Base-by-base conservation (phyloP, 30 jellyfish, hydroid and myxozoan species). In the Hydractinia symbiolongicarpus region DNA sequence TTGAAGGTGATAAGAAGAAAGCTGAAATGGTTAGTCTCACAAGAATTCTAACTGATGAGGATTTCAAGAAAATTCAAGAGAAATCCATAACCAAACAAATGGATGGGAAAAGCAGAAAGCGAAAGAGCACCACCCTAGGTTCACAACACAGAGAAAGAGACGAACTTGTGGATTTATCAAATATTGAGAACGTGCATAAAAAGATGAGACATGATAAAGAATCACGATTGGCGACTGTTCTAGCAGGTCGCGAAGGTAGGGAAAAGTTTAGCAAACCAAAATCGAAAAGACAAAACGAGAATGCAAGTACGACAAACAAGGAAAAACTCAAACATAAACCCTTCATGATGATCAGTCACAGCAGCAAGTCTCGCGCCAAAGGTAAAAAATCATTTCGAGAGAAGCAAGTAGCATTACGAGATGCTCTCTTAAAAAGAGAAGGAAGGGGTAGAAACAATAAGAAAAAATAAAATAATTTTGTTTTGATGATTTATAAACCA, bases 251-350 rank as follows among this genome's bases (percentile, higher is more conserved):
- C 69, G 98, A 91, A 64, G 97, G 95, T 4, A 78, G 96, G 67
- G 95, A 91, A 74, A 86, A 84, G 53, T 86, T 71, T 66, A 58
- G 95, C 73, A 88, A 78, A 54, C 94, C 93, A 5, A 91, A 83
- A 83, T 77, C 85, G 62, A 86, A 87, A 67, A 93, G 98, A 21
- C 95, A 82, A 55, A 91, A 91, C 64, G 95, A 83, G 71, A 78
- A 75, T 82, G 98, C 98, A 13, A 91, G 98, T 61, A 91, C 98
- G 20, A 91, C 98, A 50, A 91, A 91, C 74, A 91, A 91, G 67
- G 98, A 91, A 76, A 91, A 91, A 72, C 52, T 81, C 3, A 86
- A 86, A 57, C 66, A 83, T 81, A 91, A 91, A 61, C 98, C 98
- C 16, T 91, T 86, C 78, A 91, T 91, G 98, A 91, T 91, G 98